These are phyloP conservation scores for Siniperca scherzeri DNA, from an alignment of 2,797 vertebrate genomes.

Conservation along the genomic window DNA sequence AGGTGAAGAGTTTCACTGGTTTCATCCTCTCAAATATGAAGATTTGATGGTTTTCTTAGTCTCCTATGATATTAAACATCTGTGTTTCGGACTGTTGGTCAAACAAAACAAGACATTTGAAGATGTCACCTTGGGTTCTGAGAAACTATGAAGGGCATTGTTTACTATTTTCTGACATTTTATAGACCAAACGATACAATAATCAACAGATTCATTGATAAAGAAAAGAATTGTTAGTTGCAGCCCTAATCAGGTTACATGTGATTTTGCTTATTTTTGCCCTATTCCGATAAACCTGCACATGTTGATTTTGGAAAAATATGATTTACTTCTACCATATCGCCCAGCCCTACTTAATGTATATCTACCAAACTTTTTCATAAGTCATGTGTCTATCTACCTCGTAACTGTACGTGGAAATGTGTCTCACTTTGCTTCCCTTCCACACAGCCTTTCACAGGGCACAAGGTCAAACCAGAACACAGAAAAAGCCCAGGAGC, in stretches of 20 bases:
- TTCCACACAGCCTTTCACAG: conserved; percentile 23
- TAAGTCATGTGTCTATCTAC: neutral
- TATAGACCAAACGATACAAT: neutral
- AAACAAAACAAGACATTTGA: neutral
- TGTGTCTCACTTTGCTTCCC: conserved; percentile 24
- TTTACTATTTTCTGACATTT: neutral
- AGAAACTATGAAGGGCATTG: neutral
- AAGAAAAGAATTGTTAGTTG: neutral
- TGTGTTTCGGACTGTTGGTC: neutral
- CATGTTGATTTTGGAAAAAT: neutral
- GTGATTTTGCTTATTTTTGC: too few species aligned
- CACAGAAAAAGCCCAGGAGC: conserved; percentile 73
- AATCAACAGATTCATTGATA: neutral
- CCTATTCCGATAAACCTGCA: neutral
- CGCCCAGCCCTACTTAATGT: neutral
- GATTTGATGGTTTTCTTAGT: neutral
- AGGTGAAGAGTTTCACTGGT: neutral
- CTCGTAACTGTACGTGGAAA: conserved; percentile 12
- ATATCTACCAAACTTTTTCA: neutral
- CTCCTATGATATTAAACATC: too few species aligned
- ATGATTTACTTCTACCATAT: neutral
- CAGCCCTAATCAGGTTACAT: neutral
- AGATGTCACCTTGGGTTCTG: neutral
- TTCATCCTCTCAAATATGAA: neutral
- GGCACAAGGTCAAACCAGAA: conserved; percentile 68